Evolutionary conservation across 1,140 invertebrate species (phyloP).

Genomic region (Chironomus striatipennis): DNA sequence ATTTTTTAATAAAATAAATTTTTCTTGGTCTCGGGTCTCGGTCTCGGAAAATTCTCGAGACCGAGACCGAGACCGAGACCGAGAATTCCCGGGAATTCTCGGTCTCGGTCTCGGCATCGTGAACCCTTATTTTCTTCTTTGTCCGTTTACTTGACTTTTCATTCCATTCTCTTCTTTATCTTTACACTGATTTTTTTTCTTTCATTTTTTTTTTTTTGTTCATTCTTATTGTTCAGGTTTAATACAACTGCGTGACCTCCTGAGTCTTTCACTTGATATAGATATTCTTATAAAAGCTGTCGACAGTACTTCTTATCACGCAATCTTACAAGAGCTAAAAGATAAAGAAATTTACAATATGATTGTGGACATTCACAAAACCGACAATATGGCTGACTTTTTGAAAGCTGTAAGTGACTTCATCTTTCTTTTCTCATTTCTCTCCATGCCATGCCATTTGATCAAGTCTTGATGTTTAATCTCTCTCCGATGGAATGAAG

Average conservation of each 20-base stretch:
- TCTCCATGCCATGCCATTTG: no score
- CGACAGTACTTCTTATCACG: constrained; percentile 28
- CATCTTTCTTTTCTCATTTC: constrained; percentile 19
- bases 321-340: constrained; percentile 34
- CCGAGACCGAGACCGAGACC: no score
- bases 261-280: constrained; percentile 28
- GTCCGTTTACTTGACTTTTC: background rate
- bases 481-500: no score
- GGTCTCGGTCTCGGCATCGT: no score
- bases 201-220: background rate
- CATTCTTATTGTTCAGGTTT: constrained; percentile 30
- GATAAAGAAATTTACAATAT: constrained; percentile 49
- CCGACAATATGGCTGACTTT: constrained; percentile 60
- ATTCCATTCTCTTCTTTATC: background rate
- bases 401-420: constrained; percentile 65
- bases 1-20: no score
- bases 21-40: no score
- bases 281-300: constrained; percentile 34
- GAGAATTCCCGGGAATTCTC: no score
- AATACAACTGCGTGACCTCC: constrained; percentile 32
- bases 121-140: background rate
- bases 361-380: constrained; percentile 66
- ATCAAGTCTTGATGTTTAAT: background rate
- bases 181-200: background rate
- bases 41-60: no score